Conservation (phyloP, 1,140 invertebrate genomes). For the Bombus polaris region DNA sequence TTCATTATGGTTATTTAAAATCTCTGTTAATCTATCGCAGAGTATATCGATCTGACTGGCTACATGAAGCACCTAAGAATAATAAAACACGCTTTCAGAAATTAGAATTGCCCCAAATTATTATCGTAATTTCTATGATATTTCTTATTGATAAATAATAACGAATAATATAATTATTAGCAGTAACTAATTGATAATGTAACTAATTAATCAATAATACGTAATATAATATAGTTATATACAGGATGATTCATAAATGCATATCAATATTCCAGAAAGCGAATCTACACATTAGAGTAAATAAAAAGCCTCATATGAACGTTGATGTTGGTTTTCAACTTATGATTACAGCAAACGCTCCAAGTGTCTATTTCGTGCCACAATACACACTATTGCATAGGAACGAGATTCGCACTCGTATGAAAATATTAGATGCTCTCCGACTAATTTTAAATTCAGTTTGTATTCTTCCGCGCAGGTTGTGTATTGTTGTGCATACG, state of each 20-base stretch:
- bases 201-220: no score
- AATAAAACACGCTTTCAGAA: not conserved
- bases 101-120: not conserved
- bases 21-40: slow-evolving; percentile 29
- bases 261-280: no score
- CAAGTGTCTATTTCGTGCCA: not conserved
- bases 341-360: not conserved
- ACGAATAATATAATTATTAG: not conserved
- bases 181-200: not conserved
- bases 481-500: not conserved
- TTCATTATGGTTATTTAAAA: not conserved
- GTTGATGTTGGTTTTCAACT: no score
- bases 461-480: not conserved
- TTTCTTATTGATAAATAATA: not conserved
- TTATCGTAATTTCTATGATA: not conserved
- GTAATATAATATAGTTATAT: not conserved
- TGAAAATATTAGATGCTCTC: not conserved
- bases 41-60: slow-evolving; percentile 54
- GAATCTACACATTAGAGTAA: no score
- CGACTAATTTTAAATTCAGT: not conserved
- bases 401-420: no score
- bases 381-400: not conserved
- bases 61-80: slow-evolving; percentile 49
- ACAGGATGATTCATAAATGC: not conserved
- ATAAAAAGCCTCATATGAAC: no score